A percentile compares a stretch with the other conserved stretches of the same genome.
phyloP scores from a whole-genome alignment of 1,140 invertebrate species.

The Ditylenchus dipsaci region DNA sequence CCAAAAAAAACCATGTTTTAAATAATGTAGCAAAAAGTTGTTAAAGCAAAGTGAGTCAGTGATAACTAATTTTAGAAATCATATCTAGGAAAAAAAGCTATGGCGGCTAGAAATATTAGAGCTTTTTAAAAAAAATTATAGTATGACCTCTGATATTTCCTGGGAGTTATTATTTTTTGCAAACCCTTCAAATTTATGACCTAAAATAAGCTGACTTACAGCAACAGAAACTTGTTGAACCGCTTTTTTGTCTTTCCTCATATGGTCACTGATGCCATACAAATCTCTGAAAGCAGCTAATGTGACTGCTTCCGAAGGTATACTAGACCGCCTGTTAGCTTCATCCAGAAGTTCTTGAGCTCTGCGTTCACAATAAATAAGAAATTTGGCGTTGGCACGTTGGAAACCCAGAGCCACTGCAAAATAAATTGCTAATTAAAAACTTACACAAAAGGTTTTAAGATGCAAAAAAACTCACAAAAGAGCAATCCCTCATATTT shows the following conservation, averaged over 20 bases:
- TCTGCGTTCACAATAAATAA: slow-evolving; percentile 23
- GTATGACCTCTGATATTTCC: too few species aligned
- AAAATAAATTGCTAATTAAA: slow-evolving; percentile 1
- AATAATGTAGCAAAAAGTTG: too few species aligned
- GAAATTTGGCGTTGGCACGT: slow-evolving; percentile 23
- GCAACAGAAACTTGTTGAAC: slow-evolving; percentile 15
- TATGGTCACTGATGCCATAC: slow-evolving; percentile 35
- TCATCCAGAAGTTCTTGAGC: slow-evolving; percentile 7
- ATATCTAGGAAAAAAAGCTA: too few species aligned
- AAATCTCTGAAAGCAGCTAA: slow-evolving; percentile 25
- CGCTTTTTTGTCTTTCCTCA: slow-evolving; percentile 21
- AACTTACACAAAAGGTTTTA: too few species aligned
- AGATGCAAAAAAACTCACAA: slow-evolving; percentile 18
- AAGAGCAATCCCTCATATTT: slow-evolving; percentile 48
- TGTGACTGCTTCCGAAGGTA: slow-evolving; percentile 11
- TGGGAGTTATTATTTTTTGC: too few species aligned
- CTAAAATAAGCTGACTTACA: slow-evolving; percentile 5
- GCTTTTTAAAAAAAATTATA: too few species aligned
- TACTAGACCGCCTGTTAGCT: slow-evolving; percentile 2
- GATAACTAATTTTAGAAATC: too few species aligned
- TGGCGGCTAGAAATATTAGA: too few species aligned
- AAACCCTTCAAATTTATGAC: too few species aligned
- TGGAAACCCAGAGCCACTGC: slow-evolving; percentile 25
- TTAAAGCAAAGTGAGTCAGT: too few species aligned
- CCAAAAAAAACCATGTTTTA: too few species aligned